Base-by-base conservation (phyloP, 2,797 vertebrate species). In the Psittacula echo region DNA sequence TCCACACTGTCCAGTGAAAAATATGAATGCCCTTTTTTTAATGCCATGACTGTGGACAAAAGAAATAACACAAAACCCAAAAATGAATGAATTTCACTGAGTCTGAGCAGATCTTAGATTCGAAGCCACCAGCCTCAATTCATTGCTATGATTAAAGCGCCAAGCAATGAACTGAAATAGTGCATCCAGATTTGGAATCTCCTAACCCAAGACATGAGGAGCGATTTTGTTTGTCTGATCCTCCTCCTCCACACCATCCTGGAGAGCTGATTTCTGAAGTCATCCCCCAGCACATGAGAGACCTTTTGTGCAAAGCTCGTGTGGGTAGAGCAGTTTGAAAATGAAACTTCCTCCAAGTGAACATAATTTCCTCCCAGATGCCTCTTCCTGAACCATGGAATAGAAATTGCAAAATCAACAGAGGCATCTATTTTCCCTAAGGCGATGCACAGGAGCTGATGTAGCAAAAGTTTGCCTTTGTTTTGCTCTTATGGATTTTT, bases 391-490 rank as follows among this genome's bases (percentile, higher is more conserved):
- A 95, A 80, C 58, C 0, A 0, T 91, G 62, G 51, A 75, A 85
- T 70, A 76, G 92, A 86, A 93, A 78, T 19, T 90, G 72, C 89
- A 84, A 87, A 93, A 94, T 93, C 81, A 89, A 91, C 45, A 60
- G 50, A 95, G 81, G 62, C 85, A 86, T 92, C 60, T 92, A 29
- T 81, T 90, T 93, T 88, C 90, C 84, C 88, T 39, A 70, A 84
- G 73, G 67, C 44, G 2, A 93, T 48, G 71, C 58, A 76, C 29
- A 62, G 79, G 61, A 95, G 95, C 94, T 97, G 97, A 97, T 51
- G 16, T 85, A 92, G 97, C 95, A 96, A 89, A 97, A 97, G 95
- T 85, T 87, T 78, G 75, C 92, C 97, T 97, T 94, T 96, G 62
- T 95, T 92, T 93, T 89, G 95, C 89, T 86, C 84, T 56, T 95